Evolutionary conservation across 2,797 vertebrate genomes (phyloP).

Genomic region (Pangasius larnaudii): DNA sequence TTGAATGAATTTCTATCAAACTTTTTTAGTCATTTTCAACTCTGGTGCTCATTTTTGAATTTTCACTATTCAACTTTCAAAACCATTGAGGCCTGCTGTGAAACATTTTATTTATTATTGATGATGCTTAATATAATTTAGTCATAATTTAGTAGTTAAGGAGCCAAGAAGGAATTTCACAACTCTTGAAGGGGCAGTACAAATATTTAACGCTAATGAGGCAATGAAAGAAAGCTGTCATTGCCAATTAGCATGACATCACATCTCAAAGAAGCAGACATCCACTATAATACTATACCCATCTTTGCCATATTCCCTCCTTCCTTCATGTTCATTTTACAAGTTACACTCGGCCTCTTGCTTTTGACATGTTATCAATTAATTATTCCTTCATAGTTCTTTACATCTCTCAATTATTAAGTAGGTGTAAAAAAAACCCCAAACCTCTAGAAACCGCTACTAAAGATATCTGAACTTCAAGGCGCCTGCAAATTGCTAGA

Average conservation of each 20-base stretch:
- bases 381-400: neutral
- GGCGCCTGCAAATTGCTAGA: constrained; percentile 3
- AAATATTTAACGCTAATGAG: neutral
- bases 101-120: constrained; percentile 2
- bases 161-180: constrained; percentile 21
- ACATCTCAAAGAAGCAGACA: constrained; percentile 5
- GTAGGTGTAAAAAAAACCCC: neutral
- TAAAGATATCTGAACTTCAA: constrained; percentile 25
- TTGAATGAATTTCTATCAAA: neutral
- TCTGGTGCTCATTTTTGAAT: neutral
- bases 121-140: constrained; percentile 9
- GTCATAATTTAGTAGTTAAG: constrained; percentile 22
- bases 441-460: neutral
- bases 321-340: neutral
- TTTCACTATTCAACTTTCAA: neutral
- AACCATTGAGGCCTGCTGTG: neutral
- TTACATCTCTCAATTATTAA: neutral
- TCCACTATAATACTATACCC: neutral
- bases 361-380: neutral
- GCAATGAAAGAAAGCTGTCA: neutral
- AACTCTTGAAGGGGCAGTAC: neutral
- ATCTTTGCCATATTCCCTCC: neutral
- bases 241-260: constrained; percentile 8
- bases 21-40: neutral
- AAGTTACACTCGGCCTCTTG: neutral